Evolutionary conservation across 2,113 vertebrate genomes (phyloP).

Genomic region (Chiloscyllium plagiosum): DNA sequence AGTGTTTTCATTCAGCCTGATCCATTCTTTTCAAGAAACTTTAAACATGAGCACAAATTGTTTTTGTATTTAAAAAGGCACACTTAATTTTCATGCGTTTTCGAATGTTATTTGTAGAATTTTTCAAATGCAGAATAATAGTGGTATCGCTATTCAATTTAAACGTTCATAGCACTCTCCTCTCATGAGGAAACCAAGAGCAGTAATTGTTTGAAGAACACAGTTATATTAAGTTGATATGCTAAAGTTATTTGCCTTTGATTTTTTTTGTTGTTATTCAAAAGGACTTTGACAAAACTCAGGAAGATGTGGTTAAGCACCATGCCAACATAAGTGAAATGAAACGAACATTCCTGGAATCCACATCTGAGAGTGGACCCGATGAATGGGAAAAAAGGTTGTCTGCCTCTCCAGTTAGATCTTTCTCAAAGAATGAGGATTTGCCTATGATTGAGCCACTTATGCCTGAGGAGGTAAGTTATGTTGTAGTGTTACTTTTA

Average conservation of each 20-base stretch:
- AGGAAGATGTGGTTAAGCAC: constrained; percentile 78
- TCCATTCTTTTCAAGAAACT: background rate
- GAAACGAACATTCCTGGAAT: constrained; percentile 90
- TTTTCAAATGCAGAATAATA: background rate
- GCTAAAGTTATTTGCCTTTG: background rate
- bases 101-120: background rate
- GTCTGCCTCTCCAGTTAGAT: constrained; percentile 72
- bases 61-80: background rate
- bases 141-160: background rate
- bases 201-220: background rate
- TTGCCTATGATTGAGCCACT: constrained; percentile 85
- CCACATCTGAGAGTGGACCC: constrained; percentile 55
- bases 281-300: constrained; percentile 69
- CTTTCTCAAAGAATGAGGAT: constrained; percentile 67
- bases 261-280: background rate
- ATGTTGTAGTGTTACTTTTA: background rate
- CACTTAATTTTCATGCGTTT: background rate
- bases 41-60: background rate
- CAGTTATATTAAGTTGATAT: background rate
- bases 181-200: too few relatives aligned
- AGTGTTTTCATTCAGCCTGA: background rate
- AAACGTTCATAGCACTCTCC: background rate
- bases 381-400: constrained; percentile 90
- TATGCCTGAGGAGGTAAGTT: constrained; percentile 81
- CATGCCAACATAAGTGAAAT: constrained; percentile 87